Evolutionary conservation across 2,888 invertebrate genomes (phyloP), one percentile per base, ranked within the genome.

Genomic region (Cantharis rufa): DNA sequence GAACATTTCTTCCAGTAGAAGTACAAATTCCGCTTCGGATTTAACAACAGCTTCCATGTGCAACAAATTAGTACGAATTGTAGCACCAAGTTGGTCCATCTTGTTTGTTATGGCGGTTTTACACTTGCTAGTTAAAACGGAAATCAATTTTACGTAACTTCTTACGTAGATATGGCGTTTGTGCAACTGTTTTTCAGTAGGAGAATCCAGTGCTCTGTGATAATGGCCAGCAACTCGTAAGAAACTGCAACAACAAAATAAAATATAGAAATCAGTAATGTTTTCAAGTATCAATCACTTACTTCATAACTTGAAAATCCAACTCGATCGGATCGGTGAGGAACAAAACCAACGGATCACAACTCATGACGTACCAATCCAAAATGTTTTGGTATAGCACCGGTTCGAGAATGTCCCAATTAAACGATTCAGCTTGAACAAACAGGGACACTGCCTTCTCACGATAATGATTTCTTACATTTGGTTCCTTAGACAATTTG

Each of bases 301-400:
- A 92, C 92, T 91, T 90, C 75, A 93, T 88, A 24, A 92, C 89
- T 63, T 91, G 90, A 70, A 89, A 88, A 84, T 93, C 92, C 70
- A 92, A 89, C 78, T 91, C 90, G 81, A 90, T 88, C 75, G 88
- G 89, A 78, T 90, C 90, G 28, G 88, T 84, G 82, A 88, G 89
- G 18, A 94, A 88, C 32, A 94, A 90, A 76, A 94, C 93, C 71
- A 90, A 88, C 0, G 94, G 92, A 87, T 95, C 94, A 82, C 92
- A 92, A 78, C 92, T 92, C 90, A 92, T 92, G 10, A 94, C 91
- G 82, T 93, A 93, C 94, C 94, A 94, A 85, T 93, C 93, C 81
- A 93, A 89, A 48, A 94, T 90, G 74, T 91, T 90, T 83, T 94
- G 92, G 82, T 92, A 91, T 32, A 90, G 89, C 18, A 87, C 85